phyloP scores from a whole-genome alignment of 2,113 vertebrate genomes.

The Lagopus muta region DNA sequence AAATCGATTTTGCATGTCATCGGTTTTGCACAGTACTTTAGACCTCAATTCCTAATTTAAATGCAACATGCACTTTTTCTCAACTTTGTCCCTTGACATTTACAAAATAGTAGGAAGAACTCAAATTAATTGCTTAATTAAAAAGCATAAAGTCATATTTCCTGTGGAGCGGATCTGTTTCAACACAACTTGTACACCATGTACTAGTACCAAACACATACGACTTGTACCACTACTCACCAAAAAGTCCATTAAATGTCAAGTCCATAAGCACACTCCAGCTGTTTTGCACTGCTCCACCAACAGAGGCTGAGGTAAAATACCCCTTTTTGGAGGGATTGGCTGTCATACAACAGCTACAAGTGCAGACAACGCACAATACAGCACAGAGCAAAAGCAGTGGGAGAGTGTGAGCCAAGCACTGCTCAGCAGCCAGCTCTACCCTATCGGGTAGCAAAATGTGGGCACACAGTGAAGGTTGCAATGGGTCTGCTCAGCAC shows the following conservation, averaged over 20 bases:
- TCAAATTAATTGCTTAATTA: slow-evolving; percentile 44
- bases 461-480: not conserved
- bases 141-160: slow-evolving; percentile 40
- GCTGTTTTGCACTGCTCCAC: not conserved
- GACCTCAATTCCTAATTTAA: not conserved
- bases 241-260: not conserved
- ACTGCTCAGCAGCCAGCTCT: not conserved
- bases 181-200: not conserved
- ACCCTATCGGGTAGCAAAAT: slow-evolving; percentile 22
- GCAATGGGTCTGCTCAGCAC: not conserved
- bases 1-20: not conserved
- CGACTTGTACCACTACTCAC: slow-evolving; percentile 26
- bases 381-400: not conserved
- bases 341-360: accelerated
- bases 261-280: not conserved
- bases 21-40: not conserved
- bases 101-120: slow-evolving; percentile 11
- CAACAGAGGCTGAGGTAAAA: not conserved
- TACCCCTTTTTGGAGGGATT: too few species aligned
- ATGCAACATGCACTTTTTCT: not conserved
- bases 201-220: not conserved
- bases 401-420: not conserved
- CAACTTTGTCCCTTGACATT: slow-evolving; percentile 20
- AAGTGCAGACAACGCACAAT: accelerated
- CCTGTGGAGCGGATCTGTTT: not conserved